A percentile compares a stretch with the other conserved stretches of the same genome.
Evolutionary conservation across 2,888 invertebrate genomes (phyloP).

Genomic region (Allygus modestus): DNA sequence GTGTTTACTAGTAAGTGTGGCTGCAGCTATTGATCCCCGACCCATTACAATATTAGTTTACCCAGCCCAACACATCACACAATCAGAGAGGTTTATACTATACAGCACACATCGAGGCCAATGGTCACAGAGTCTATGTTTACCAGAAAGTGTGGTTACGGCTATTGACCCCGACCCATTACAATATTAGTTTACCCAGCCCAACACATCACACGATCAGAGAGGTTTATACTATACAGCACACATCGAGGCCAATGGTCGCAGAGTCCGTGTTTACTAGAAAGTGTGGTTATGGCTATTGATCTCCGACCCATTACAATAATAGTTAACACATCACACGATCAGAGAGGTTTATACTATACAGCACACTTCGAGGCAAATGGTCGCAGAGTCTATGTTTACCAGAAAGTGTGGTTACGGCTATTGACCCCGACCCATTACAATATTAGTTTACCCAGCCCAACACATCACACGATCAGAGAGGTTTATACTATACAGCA

Average conservation of each 20-base stretch:
- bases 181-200: background rate
- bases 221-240: too few relatives aligned
- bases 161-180: background rate
- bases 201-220: background rate
- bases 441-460: background rate
- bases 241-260: too few relatives aligned
- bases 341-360: background rate
- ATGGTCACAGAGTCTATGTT: background rate
- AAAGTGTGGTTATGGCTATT: background rate
- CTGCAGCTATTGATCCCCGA: background rate
- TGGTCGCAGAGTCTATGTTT: background rate
- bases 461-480: background rate
- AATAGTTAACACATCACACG: background rate
- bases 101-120: background rate
- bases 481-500: too few relatives aligned
- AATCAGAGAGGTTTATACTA: background rate
- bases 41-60: constrained; percentile 8
- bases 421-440: constrained; percentile 1
- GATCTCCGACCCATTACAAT: background rate
- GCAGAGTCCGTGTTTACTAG: too few relatives aligned
- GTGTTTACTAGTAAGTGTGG: too few relatives aligned
- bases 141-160: background rate
- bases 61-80: background rate
- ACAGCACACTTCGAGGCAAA: background rate
- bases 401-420: background rate